Evolutionary conservation across 2,888 invertebrate genomes (phyloP), one percentile per base, ranked within the genome.

Genomic region (Parnassius apollo): DNA sequence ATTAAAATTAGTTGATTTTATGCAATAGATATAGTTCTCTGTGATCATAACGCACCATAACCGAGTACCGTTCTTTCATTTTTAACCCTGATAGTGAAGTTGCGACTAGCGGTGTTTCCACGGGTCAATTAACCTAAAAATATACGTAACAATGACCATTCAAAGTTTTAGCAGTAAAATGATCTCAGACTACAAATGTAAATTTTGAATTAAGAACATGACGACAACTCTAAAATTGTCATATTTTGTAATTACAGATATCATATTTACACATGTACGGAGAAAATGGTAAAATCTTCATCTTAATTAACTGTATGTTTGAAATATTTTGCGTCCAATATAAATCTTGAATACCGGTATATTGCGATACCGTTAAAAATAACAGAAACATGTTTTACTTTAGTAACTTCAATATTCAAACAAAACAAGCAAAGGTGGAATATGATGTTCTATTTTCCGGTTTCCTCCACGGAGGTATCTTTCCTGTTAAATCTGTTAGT

Each of bases 111-210:
- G 64, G 64, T 64, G 60, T 53, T 46, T 51, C 64, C 49, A 57
- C 57, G 64, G 64, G 60, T 64, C 64, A 64, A 64, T 64, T 64
- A 64, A 64, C 64, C 64, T 57, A 64, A 59, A 64, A 63, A 60
- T 64, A 52, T 52, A 57, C 64, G 52, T 53, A 51, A 64, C 64
- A 64, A 60, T 57, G 53, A 57, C 60, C 59, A 57, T 59, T 57
- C 57, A 57, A 59, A 46, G 52, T 57, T 57, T 57, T 48, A 42
- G 56, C 56, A 55, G 59, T 50, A 59, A 63, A 57, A 52, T 55
- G 48, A 49, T 11, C 12, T 46, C 51, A 61, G 61, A 46, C n/a
- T 18, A 13, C 49, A 49, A 49, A 13, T 49, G 13, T 2, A 11
- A 49, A 13, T 13, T 13, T 49, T 49, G 35, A 35, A 35, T 35